Percentiles rank a stretch among this genome's conserved stretches.
phyloP scores from a whole-genome alignment of 2,888 invertebrate genomes.

The Spialia ferax region DNA sequence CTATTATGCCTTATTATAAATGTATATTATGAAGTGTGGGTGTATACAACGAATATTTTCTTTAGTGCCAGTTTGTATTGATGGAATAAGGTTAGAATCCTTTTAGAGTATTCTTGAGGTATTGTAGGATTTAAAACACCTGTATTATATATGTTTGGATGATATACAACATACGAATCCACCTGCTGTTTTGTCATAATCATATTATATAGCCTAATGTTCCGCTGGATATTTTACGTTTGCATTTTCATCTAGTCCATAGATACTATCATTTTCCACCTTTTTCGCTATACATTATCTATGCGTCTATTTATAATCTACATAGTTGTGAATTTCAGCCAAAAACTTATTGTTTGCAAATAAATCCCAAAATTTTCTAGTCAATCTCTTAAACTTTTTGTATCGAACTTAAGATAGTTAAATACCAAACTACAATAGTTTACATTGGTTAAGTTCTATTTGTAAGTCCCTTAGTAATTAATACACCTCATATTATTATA shows the following conservation, averaged over 20 bases:
- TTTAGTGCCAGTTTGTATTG: constrained; percentile 70
- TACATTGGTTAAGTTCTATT: constrained; percentile 45
- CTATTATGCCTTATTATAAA: constrained; percentile 64
- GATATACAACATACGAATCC: constrained; percentile 19
- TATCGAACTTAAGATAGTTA: constrained; percentile 64
- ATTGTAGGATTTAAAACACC: constrained; percentile 13
- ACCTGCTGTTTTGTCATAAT: constrained; percentile 40
- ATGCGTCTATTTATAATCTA: constrained; percentile 26
- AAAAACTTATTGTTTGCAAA: constrained; percentile 63
- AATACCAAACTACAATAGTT: constrained; percentile 73
- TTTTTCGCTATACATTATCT: constrained; percentile 47
- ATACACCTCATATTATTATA: constrained; percentile 61
- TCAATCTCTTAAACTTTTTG: constrained; percentile 69
- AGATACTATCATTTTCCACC: constrained; percentile 45
- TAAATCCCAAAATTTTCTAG: constrained; percentile 83
- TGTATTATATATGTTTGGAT: constrained; percentile 30
- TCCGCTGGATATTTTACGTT: constrained; percentile 44
- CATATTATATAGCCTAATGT: constrained; percentile 20
- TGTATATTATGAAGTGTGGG: constrained; percentile 62
- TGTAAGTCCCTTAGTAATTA: constrained; percentile 47
- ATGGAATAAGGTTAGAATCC: constrained; percentile 32
- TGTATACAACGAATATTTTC: constrained; percentile 72
- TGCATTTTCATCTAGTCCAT: constrained; percentile 72
- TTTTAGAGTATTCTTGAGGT: constrained; percentile 26
- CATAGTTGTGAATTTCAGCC: constrained; percentile 66